These are phyloP conservation scores for Rhopalosiphum maidis DNA, from an alignment of 1,140 invertebrate species.

Conservation along the genomic window DNA sequence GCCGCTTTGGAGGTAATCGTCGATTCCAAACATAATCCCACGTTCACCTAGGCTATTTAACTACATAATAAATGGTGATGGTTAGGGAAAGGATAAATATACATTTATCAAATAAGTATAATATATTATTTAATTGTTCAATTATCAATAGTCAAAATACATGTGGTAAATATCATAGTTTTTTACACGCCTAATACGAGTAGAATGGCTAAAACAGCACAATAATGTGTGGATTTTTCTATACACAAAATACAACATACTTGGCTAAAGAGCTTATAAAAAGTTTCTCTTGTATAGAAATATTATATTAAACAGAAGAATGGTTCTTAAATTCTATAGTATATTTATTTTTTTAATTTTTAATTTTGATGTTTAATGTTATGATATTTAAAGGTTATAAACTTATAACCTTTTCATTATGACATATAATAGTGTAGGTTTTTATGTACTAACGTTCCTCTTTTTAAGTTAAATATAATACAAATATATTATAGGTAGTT, in stretches of 20 bases:
- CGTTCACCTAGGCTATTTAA: no score
- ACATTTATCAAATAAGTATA: no score
- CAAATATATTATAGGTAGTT: background rate
- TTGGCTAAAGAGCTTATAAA: no score
- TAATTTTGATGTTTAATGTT: background rate
- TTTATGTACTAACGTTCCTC: background rate
- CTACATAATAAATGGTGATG: no score
- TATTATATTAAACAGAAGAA: background rate
- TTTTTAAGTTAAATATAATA: background rate
- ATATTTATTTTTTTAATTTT: background rate
- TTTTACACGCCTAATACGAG: no score
- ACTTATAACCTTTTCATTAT: background rate
- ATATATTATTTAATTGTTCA: no score
- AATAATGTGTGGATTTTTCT: no score
- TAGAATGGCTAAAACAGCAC: no score
- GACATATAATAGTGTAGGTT: background rate
- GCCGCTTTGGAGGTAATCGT: slow-evolving; percentile 75
- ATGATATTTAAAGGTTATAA: background rate
- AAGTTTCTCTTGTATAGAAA: no score
- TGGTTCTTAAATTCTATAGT: background rate
- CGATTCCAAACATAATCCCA: background rate
- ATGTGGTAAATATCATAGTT: background rate
- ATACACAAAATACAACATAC: no score
- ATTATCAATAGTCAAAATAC: no score
- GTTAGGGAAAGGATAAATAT: background rate